Conservation (phyloP, 2,797 vertebrate genomes). For the Danio choprae region DNA sequence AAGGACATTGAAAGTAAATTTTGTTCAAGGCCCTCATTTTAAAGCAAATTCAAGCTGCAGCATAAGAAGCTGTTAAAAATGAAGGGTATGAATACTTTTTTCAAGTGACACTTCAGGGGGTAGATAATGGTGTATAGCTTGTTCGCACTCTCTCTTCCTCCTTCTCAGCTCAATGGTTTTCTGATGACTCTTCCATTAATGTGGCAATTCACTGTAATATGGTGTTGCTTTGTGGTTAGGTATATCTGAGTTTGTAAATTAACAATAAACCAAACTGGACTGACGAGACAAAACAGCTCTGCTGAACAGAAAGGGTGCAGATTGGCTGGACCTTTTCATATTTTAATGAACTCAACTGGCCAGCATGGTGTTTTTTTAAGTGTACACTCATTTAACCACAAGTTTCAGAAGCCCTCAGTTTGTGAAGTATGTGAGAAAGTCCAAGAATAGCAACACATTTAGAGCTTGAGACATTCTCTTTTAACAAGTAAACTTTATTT, state of each 20-base stretch:
- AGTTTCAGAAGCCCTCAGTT: not conserved
- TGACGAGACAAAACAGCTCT: not conserved
- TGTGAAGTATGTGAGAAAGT: not conserved
- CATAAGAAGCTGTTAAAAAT: too few relatives aligned
- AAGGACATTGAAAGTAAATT: too few relatives aligned
- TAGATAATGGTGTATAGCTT: too few relatives aligned
- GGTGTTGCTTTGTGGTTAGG: not conserved
- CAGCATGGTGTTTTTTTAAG: not conserved
- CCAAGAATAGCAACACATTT: not conserved
- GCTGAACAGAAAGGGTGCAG: not conserved
- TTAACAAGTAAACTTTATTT: not conserved
- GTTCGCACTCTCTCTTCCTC: not conserved
- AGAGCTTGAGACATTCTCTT: not conserved
- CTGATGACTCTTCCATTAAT: not conserved
- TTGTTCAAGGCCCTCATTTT: too few relatives aligned
- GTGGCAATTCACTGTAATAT: not conserved
- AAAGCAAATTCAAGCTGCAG: too few relatives aligned
- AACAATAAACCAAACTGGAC: not conserved
- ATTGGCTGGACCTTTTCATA: not conserved
- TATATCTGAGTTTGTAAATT: not conserved
- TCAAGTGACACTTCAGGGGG: too few relatives aligned
- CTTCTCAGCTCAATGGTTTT: not conserved
- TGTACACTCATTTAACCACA: not conserved
- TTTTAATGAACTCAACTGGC: not conserved
- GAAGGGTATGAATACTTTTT: too few relatives aligned